Percentiles rank a stretch among this genome's conserved stretches.
Conservation (phyloP, 2,888 invertebrate genomes). For the Euclidia mi region DNA sequence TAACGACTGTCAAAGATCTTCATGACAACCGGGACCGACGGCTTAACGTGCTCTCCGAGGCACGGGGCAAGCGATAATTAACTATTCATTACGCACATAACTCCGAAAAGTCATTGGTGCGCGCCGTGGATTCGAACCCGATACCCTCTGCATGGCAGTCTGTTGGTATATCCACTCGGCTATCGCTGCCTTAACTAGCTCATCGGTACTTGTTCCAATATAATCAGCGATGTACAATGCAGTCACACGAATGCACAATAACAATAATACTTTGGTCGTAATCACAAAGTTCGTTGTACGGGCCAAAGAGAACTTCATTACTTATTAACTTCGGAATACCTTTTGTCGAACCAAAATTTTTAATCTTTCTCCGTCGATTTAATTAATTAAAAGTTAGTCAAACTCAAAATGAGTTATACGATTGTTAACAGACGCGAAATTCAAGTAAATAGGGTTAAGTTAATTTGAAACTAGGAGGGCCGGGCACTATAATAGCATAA, state of each 20-base stretch:
- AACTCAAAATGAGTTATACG: slow-evolving; percentile 65
- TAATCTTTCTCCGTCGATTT: slow-evolving; percentile 54
- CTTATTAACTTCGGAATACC: slow-evolving; percentile 35
- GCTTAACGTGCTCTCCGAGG: no score
- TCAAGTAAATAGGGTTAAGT: slow-evolving; percentile 57
- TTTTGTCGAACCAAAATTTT: slow-evolving; percentile 44
- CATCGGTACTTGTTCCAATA: neutral
- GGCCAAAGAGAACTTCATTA: slow-evolving; percentile 25
- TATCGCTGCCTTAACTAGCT: no score
- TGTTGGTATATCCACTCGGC: no score
- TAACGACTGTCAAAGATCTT: no score
- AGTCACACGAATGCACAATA: neutral
- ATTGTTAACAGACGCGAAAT: slow-evolving; percentile 57
- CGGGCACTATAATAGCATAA: slow-evolving; percentile 34
- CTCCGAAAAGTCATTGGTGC: no score
- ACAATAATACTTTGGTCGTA: neutral
- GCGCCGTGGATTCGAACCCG: no score
- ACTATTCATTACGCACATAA: no score
- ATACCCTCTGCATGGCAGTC: no score
- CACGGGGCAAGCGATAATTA: no score
- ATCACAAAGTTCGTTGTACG: slow-evolving; percentile 1
- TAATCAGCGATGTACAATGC: neutral
- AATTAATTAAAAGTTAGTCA: slow-evolving; percentile 61
- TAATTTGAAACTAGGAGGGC: slow-evolving; percentile 57
- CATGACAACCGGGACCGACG: no score